Conservation (phyloP, 2,888 invertebrate species). For the Drosophila meridiana region DNA sequence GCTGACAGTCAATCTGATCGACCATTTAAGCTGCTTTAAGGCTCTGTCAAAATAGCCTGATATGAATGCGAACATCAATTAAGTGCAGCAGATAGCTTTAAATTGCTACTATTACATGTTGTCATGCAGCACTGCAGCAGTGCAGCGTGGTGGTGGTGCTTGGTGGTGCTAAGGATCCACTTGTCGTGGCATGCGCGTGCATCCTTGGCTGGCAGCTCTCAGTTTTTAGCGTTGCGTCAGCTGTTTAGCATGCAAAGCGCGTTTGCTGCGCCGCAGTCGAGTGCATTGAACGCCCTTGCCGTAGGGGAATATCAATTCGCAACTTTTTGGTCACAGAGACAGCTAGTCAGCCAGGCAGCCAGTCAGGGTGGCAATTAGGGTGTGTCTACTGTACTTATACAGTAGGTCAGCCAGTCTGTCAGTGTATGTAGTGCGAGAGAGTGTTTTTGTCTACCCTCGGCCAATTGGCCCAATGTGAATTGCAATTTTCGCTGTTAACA, state of each 20-base stretch:
- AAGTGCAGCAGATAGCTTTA: constrained; percentile 1
- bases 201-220: not conserved
- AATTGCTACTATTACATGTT: constrained; percentile 5
- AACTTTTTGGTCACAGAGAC: constrained; percentile 26
- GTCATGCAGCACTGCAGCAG: not conserved
- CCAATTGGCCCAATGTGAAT: constrained; percentile 14
- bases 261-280: constrained; percentile 5
- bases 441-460: not conserved
- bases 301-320: constrained; percentile 35
- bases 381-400: constrained; percentile 7
- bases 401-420: not conserved
- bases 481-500: constrained; percentile 18
- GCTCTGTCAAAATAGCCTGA: not conserved
- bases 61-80: not conserved
- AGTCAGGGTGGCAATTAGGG: constrained; percentile 45
- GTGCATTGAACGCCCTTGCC: constrained; percentile 52
- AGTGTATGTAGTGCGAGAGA: not conserved
- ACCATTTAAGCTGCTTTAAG: not conserved
- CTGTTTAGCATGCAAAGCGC: constrained; percentile 46
- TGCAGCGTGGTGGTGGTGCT: not conserved
- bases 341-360: not conserved
- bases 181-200: constrained; percentile 22
- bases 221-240: not conserved
- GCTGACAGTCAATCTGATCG: not conserved
- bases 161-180: not conserved